phyloP scores from a whole-genome alignment of 53 echinoderm and acorn worm genomes.

The Antedon mediterranea region DNA sequence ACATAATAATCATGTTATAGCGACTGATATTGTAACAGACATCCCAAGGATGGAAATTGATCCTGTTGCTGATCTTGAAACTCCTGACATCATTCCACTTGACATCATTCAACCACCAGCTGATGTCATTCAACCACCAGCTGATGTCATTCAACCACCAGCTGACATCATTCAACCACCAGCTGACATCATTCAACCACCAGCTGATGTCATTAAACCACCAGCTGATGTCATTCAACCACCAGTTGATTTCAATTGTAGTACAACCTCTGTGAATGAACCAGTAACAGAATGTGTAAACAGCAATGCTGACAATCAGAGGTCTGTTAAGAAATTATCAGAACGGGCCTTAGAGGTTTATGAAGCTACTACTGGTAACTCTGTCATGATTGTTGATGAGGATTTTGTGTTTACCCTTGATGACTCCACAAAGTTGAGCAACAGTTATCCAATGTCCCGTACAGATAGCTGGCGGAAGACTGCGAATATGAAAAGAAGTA shows the following conservation, averaged over 20 bases:
- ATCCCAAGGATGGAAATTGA: not conserved
- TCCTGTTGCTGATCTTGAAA: not conserved
- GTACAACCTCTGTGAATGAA: not conserved
- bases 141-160: no score
- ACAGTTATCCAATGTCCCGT: not conserved
- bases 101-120: not conserved
- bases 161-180: no score
- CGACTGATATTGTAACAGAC: not conserved
- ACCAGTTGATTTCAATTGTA: no score
- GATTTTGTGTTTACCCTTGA: not conserved
- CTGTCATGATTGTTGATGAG: not conserved
- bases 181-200: no score
- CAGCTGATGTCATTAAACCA: not conserved
- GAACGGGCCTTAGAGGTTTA: not conserved
- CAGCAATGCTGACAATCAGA: not conserved
- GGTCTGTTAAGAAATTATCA: not conserved
- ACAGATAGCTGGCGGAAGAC: not conserved
- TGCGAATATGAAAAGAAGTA: not conserved
- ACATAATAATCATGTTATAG: not conserved
- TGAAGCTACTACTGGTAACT: not conserved
- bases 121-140: no score
- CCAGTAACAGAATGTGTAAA: not conserved
- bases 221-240: not conserved
- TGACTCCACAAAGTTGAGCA: not conserved
- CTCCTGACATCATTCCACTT: not conserved